Base-by-base conservation (phyloP, 1,140 invertebrate species). In the Nilaparvata lugens region DNA sequence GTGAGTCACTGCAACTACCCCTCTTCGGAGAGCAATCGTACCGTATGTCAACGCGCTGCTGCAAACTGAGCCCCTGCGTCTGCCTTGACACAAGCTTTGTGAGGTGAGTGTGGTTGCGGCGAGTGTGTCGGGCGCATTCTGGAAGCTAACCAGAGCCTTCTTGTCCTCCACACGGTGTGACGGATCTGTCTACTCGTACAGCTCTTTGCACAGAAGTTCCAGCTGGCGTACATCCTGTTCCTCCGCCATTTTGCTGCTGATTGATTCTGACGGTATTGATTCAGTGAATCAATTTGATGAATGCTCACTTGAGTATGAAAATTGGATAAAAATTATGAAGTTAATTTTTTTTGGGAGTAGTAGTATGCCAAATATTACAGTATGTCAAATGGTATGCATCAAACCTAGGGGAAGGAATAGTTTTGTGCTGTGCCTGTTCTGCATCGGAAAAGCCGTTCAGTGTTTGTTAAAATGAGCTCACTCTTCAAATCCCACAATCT, bases 1-100 rank as follows among this genome's bases (percentile, higher is more conserved):
- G 73, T 99, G 97, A 18, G 88, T 95, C 24, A 99, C 91, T 56
- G 89, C 86, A 18, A 84, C 87, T 19, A 96, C 96, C 65, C 93
- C 95, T 54, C 97, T 81, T 57, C 97, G 81, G 35, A 99, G 78
- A 2, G 97, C 97, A 72, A 99, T 99, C 97, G n/a, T 76, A 69
- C 83, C 88, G 77, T 66, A 95, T 93, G 69, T 95, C 89, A 60
- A 93, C 79, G 64, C 90, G 78, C 73, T 95, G 91, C 67, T 92
- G 89, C 31, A 92, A 75, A 43, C 86, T 88, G 21, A 94, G 75
- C 48, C 86, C 86, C 67, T 88, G 86, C 13, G 86, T 79, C 4
- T 81, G 81, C 48, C 82, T 57, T 60, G 88, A 88, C 5, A 97
- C 85, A 5, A 97, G 77, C 77, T 97, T 97, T n/a, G n/a, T n/a